Evolutionary conservation across 2,113 vertebrate species (phyloP).

Genomic region (Tetrax tetrax): DNA sequence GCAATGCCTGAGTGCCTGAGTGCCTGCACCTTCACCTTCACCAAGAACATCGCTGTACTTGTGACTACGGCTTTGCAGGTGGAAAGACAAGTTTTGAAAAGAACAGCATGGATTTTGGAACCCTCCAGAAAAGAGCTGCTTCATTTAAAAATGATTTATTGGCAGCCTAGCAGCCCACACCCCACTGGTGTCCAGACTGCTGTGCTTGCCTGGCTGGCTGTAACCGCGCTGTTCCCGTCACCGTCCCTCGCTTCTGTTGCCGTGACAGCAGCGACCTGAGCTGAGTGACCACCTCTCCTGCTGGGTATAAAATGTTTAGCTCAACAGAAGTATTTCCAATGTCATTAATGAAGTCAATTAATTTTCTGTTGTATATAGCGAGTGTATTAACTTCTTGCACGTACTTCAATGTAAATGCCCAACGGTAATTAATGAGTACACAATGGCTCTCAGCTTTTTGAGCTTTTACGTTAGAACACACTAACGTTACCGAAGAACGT

Average conservation of each 20-base stretch:
- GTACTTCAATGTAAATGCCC: too few relatives aligned
- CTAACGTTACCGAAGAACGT: fast-evolving
- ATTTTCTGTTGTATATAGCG: neutral
- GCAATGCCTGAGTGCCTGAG: too few relatives aligned
- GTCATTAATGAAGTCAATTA: neutral
- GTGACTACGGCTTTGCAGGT: neutral
- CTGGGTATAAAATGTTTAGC: neutral
- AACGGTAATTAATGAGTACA: too few relatives aligned
- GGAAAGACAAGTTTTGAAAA: neutral
- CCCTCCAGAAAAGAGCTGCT: neutral
- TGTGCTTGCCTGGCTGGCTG: neutral
- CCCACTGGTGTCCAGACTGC: neutral
- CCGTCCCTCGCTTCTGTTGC: neutral
- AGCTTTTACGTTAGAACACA: neutral
- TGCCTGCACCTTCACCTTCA: neutral
- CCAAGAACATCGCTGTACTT: fast-evolving
- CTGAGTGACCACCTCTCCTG: neutral
- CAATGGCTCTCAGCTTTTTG: neutral
- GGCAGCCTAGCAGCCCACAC: neutral
- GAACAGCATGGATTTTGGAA: neutral
- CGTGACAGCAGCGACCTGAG: neutral
- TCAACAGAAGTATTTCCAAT: neutral
- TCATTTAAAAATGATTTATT: neutral
- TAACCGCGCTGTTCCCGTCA: neutral
- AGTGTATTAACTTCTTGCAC: neutral